phyloP scores from a whole-genome alignment of 2,888 invertebrate genomes.

The Syritta pipiens region DNA sequence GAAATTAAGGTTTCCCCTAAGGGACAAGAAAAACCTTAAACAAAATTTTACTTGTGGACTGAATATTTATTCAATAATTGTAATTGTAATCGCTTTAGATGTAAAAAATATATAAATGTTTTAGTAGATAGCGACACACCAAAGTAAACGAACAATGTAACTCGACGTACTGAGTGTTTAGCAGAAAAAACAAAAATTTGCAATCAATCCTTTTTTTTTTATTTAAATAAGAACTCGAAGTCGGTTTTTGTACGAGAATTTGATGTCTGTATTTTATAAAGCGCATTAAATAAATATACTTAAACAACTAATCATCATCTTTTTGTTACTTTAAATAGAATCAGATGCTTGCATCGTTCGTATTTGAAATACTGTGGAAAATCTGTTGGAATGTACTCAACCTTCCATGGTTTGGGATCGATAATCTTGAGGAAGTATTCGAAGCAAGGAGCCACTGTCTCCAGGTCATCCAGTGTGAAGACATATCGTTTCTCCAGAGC shows the following conservation, averaged over 20 bases:
- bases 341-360: constrained; percentile 87
- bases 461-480: constrained; percentile 89
- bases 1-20: constrained; percentile 14
- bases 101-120: no score
- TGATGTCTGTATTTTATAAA: constrained; percentile 45
- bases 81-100: constrained; percentile 34
- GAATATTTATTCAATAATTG: constrained; percentile 37
- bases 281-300: constrained; percentile 34
- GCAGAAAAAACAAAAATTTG: neutral
- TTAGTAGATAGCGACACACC: neutral
- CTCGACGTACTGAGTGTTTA: neutral
- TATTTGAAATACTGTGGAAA: constrained; percentile 91
- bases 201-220: neutral
- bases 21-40: neutral
- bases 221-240: constrained; percentile 6
- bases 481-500: constrained; percentile 93
- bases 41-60: constrained; percentile 35
- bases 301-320: constrained; percentile 7
- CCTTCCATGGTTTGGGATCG: constrained; percentile 79
- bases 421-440: constrained; percentile 86
- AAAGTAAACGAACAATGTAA: neutral
- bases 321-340: constrained; percentile 84
- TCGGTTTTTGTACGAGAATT: constrained; percentile 36
- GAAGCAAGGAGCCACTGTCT: constrained; percentile 92
- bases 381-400: constrained; percentile 84